These are phyloP conservation scores for Sarcophaga rosellei DNA, from an alignment of 2,888 invertebrate species.

Conservation along the genomic window DNA sequence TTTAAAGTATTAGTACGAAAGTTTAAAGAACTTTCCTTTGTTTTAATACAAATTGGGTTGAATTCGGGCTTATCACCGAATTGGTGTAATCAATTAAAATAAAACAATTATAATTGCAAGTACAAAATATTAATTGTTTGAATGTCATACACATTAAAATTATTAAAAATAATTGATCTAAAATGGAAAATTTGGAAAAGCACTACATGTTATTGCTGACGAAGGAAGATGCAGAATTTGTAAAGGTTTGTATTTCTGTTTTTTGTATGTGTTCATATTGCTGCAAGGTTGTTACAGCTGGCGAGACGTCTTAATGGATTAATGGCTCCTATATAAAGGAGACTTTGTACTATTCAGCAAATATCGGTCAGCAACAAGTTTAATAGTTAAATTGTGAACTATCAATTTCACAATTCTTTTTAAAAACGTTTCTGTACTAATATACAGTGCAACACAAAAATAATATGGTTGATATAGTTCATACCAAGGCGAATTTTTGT, in stretches of 20 bases:
- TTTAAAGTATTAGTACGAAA: neutral
- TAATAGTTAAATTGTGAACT: no score
- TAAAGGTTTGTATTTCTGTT: constrained; percentile 69
- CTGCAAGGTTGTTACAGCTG: neutral
- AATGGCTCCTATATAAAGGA: neutral
- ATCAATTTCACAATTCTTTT: no score
- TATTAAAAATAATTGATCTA: neutral
- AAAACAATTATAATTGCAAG: constrained; percentile 26
- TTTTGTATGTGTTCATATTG: neutral
- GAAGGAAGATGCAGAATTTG: constrained; percentile 67
- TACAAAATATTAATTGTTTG: neutral
- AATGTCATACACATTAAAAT: neutral
- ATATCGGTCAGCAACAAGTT: no score
- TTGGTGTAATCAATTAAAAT: neutral
- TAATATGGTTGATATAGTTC: no score
- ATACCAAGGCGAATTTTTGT: no score
- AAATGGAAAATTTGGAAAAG: constrained; percentile 61
- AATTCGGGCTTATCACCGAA: constrained; percentile 40
- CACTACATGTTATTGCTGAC: constrained; percentile 72
- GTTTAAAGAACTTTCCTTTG: constrained; percentile 14
- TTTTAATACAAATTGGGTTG: constrained; percentile 38
- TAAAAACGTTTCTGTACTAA: no score
- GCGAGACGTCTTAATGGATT: neutral
- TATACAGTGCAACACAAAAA: no score
- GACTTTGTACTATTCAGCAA: constrained; percentile 30